These are phyloP conservation scores for Lophura nycthemera DNA, from an alignment of 2,113 vertebrate species.

Conservation along the genomic window DNA sequence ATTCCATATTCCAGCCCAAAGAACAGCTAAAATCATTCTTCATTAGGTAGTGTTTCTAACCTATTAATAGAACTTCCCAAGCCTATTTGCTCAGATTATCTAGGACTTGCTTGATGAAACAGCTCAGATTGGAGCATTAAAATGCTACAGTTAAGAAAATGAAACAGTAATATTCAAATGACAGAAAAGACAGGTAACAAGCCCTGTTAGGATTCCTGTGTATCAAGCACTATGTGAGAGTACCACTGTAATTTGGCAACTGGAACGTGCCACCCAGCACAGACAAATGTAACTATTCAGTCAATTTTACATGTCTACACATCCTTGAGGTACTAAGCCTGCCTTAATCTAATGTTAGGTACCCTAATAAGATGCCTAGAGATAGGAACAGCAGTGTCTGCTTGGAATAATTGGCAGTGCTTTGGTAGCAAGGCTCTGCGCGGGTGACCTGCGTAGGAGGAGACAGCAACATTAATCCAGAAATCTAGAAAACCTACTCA, in stretches of 20 bases:
- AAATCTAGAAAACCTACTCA: neutral
- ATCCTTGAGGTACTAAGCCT: neutral
- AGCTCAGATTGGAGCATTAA: neutral
- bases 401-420: fast-evolving
- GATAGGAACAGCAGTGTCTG: neutral
- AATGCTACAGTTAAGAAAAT: neutral
- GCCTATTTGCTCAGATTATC: neutral
- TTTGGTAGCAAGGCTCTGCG: neutral
- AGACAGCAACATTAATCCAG: neutral
- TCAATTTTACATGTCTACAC: neutral
- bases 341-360: neutral
- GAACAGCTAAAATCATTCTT: neutral
- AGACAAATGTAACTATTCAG: neutral
- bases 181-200: neutral
- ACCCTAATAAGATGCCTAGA: fast-evolving
- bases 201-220: neutral
- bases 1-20: neutral
- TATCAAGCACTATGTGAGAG: neutral
- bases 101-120: neutral
- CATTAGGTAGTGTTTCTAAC: neutral
- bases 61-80: neutral
- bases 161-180: neutral
- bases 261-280: fast-evolving
- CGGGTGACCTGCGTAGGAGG: fast-evolving
- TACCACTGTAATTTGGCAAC: neutral